phyloP scores from a whole-genome alignment of 1,140 invertebrate genomes.

The Ctenoplectra terminalis region DNA sequence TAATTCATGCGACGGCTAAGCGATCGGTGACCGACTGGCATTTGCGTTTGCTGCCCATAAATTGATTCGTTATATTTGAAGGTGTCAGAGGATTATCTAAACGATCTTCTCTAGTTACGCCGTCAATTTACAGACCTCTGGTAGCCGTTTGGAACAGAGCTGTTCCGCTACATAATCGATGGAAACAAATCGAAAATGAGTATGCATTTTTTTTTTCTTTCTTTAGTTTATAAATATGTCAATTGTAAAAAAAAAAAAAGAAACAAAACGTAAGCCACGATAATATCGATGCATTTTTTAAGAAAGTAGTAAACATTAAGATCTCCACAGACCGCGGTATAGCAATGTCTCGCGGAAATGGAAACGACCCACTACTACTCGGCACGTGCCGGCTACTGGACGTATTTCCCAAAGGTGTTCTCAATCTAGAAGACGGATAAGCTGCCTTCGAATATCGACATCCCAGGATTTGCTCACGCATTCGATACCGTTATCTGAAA shows the following conservation, averaged over 20 bases:
- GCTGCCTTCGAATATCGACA: slow-evolving; percentile 41
- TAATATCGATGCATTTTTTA: neutral
- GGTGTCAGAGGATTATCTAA: slow-evolving; percentile 15
- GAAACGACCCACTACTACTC: slow-evolving; percentile 27
- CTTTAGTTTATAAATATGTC: neutral
- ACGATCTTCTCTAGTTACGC: slow-evolving; percentile 21
- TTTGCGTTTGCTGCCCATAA: slow-evolving; percentile 35
- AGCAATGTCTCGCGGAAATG: slow-evolving; percentile 28
- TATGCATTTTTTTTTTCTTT: neutral
- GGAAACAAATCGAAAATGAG: neutral
- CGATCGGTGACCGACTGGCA: slow-evolving; percentile 45
- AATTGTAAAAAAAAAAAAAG: neutral
- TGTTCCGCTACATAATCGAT: neutral
- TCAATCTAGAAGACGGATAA: slow-evolving; percentile 52
- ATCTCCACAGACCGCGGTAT: neutral
- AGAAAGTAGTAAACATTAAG: neutral
- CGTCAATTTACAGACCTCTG: neutral
- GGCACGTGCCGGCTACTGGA: slow-evolving; percentile 34
- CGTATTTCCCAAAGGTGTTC: slow-evolving; percentile 62
- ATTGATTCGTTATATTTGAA: slow-evolving; percentile 47
- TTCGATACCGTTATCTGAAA: slow-evolving; percentile 30
- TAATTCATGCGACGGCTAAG: slow-evolving; percentile 56
- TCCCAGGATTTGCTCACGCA: slow-evolving; percentile 43
- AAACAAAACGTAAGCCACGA: neutral
- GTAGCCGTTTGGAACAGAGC: neutral